Evolutionary conservation across 2,797 vertebrate species (phyloP).

Genomic region (Ptychobarbus kaznakovi): DNA sequence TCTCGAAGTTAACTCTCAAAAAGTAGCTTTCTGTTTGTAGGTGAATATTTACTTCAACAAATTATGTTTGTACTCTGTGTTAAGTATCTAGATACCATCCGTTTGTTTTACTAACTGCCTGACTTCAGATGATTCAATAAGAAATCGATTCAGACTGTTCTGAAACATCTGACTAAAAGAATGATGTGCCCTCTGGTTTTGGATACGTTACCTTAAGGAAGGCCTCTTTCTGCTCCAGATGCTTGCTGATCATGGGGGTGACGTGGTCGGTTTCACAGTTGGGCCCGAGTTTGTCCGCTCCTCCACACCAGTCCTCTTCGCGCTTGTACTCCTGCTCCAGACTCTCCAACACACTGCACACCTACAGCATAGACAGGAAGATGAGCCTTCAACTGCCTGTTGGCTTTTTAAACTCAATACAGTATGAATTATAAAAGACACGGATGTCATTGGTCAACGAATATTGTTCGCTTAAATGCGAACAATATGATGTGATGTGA

Average conservation of each 20-base stretch:
- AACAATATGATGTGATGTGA: too few species aligned
- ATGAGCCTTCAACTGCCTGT: constrained; percentile 13
- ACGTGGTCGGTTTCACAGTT: constrained; percentile 97
- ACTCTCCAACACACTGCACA: constrained; percentile 96
- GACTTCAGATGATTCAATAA: neutral
- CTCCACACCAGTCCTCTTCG: constrained; percentile 99
- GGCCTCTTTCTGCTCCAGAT: constrained; percentile 97
- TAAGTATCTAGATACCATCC: neutral
- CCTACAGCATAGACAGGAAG: constrained; percentile 60
- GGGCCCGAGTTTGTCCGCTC: constrained; percentile 95
- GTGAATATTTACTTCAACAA: neutral
- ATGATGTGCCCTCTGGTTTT: neutral
- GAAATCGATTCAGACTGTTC: neutral
- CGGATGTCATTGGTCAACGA: neutral
- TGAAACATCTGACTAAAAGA: neutral
- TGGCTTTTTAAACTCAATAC: neutral
- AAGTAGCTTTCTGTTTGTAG: too few species aligned
- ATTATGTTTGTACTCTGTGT: neutral
- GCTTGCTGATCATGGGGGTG: constrained; percentile 98
- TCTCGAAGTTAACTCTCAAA: too few species aligned
- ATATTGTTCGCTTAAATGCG: neutral
- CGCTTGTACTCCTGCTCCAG: constrained; percentile 98
- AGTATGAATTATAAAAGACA: neutral
- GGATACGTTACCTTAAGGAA: constrained; percentile 88
- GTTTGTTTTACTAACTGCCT: neutral